These are phyloP conservation scores for Drosophila helvetica DNA, from an alignment of 2,888 invertebrate genomes.

Conservation along the genomic window DNA sequence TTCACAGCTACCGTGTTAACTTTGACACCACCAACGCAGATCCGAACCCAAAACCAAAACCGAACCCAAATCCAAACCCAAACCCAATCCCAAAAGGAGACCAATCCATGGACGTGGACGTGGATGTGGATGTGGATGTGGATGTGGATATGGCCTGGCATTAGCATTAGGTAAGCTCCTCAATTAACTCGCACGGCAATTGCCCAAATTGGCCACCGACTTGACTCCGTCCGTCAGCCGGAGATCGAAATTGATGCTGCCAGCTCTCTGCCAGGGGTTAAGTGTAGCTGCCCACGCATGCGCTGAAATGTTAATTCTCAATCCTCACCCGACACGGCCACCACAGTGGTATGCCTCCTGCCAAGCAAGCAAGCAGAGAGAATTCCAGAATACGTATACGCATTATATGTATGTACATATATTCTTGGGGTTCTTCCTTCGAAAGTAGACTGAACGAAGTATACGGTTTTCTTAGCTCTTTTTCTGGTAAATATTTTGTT, in stretches of 20 bases:
- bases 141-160: constrained; percentile 37
- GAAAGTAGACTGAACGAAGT: too few species aligned
- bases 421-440: too few species aligned
- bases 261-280: constrained; percentile 35
- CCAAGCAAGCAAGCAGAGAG: not conserved
- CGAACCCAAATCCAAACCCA: constrained; percentile 9
- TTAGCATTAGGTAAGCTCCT: constrained; percentile 54
- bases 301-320: constrained; percentile 51
- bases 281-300: constrained; percentile 66
- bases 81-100: not conserved
- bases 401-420: too few species aligned
- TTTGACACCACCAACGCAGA: constrained; percentile 70
- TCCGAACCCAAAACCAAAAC: constrained; percentile 10
- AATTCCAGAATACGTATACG: not conserved
- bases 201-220: constrained; percentile 61
- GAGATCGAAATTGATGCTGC: constrained; percentile 28
- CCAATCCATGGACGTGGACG: not conserved
- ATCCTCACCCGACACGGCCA: constrained; percentile 15
- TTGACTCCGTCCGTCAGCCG: constrained; percentile 43
- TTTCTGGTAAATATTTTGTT: too few species aligned
- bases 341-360: constrained; percentile 30
- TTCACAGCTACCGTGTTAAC: constrained; percentile 78
- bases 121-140: constrained; percentile 6
- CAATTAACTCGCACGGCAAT: constrained; percentile 62
- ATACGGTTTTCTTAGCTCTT: too few species aligned